Base-by-base conservation (phyloP, 2,888 invertebrate species). In the Exocentrus adspersus region DNA sequence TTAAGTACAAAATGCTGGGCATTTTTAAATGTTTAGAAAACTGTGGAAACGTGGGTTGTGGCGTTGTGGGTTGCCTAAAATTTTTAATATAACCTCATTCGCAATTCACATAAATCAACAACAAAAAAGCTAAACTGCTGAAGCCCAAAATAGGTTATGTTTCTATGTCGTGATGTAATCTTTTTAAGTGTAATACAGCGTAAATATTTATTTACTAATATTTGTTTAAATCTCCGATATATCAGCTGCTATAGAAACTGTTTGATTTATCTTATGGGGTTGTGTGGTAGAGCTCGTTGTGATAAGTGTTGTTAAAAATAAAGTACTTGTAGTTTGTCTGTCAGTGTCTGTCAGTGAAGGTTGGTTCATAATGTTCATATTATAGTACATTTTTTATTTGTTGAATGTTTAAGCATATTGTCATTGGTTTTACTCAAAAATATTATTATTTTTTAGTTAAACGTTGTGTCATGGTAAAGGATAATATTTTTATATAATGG, bases 71-170 rank as follows among this genome's bases (percentile, higher is more conserved):
- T n/a, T n/a, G n/a, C n/a, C n/a, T n/a, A n/a, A n/a, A n/a, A n/a
- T n/a, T n/a, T n/a, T n/a, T n/a, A n/a, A n/a, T n/a, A n/a, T 21
- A 48, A 52, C 57, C 41, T 50, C 41, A 43, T 42, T 50, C 46
- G 14, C n/a, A 62, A 62, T 69, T 69, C 67, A 68, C 68, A 64
- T 67, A 69, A 64, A 69, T 62, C 65, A 68, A 72, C 56, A 60
- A 48, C 53, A 41, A 46, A 7, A 65, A n/a, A n/a, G n/a, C n/a
- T n/a, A n/a, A n/a, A n/a, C n/a, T n/a, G n/a, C n/a, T n/a, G n/a
- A n/a, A n/a, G n/a, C n/a, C n/a, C n/a, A n/a, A 16, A 41, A 42
- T 57, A 72, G 75, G 75, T 73, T 75, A 75, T 73, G 75, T 72
- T 54, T 70, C 30, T 59, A 37, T 65, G 24, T 64, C 62, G 69